A percentile compares a stretch with the other conserved stretches of the same genome.
Conservation (phyloP, 2,113 vertebrate genomes). For the Thalassarche chlororhynchos region DNA sequence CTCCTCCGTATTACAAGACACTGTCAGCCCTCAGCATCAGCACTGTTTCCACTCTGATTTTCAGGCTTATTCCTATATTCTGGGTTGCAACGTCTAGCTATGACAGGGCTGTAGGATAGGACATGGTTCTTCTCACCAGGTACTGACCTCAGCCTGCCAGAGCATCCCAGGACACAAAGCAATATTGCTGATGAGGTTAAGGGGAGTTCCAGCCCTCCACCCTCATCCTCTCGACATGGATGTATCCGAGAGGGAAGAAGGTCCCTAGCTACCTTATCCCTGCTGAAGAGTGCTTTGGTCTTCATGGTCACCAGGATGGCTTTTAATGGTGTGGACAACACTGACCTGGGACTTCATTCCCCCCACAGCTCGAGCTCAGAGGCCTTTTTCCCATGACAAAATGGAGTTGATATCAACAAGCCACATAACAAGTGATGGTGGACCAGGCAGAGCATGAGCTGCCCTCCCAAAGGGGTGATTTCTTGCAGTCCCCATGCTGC, state of each 20-base stretch:
- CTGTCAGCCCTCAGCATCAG: background rate
- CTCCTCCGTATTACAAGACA: background rate
- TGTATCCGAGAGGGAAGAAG: background rate
- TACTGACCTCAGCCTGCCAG: background rate
- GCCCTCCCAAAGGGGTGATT: background rate
- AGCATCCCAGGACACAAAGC: background rate
- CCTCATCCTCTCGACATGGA: accelerated
- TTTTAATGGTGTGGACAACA: background rate
- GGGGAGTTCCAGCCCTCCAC: background rate
- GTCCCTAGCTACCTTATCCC: background rate
- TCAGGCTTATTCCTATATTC: background rate
- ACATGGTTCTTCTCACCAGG: background rate
- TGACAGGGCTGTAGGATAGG: background rate
- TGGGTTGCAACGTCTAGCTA: background rate
- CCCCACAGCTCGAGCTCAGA: background rate
- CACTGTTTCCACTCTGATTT: background rate
- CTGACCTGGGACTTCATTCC: background rate
- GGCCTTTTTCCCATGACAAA: background rate
- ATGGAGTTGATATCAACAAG: background rate
- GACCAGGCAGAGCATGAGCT: accelerated
- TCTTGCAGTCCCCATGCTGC: background rate
- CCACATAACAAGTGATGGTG: background rate
- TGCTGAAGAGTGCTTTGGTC: background rate
- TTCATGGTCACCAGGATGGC: background rate
- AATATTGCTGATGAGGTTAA: background rate